phyloP scores from a whole-genome alignment of 2,113 vertebrate genomes.

The Spilogale gracilis region DNA sequence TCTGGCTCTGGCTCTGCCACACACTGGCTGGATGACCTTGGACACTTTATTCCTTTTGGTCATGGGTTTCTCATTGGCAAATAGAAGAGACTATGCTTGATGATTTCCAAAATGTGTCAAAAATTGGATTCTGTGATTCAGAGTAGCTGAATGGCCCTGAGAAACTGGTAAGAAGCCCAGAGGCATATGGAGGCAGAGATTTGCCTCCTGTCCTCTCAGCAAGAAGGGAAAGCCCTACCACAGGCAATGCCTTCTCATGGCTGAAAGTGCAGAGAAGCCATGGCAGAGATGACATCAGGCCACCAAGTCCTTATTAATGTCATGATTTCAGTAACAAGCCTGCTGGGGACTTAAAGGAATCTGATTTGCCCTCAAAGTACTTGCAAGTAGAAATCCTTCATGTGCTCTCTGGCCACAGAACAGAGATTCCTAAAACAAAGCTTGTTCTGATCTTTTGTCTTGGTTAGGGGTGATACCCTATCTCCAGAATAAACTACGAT shows the following conservation, averaged over 20 bases:
- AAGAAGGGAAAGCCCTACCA: background rate
- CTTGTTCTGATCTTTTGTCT: constrained; percentile 75
- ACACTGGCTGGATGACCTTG: background rate
- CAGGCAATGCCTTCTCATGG: background rate
- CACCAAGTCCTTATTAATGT: background rate
- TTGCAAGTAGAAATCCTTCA: constrained; percentile 40
- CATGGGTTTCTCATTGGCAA: background rate
- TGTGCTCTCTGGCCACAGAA: constrained; percentile 68
- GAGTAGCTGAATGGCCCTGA: background rate
- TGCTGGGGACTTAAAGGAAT: constrained; percentile 26
- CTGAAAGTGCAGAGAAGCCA: background rate
- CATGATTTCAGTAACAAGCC: constrained; percentile 45
- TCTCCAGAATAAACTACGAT: background rate
- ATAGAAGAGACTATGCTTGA: background rate
- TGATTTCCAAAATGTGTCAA: background rate
- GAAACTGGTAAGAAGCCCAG: background rate
- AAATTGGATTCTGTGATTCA: background rate
- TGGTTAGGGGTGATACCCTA: constrained; percentile 36
- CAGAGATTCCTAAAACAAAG: constrained; percentile 79
- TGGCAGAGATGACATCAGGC: background rate
- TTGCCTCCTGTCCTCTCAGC: background rate
- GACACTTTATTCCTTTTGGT: background rate
- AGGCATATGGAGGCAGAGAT: background rate
- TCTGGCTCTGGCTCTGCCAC: background rate
- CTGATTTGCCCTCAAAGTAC: background rate